Percentiles rank a stretch among this genome's conserved stretches.
phyloP scores from a whole-genome alignment of 2,797 vertebrate genomes.

The Channallabes apus region DNA sequence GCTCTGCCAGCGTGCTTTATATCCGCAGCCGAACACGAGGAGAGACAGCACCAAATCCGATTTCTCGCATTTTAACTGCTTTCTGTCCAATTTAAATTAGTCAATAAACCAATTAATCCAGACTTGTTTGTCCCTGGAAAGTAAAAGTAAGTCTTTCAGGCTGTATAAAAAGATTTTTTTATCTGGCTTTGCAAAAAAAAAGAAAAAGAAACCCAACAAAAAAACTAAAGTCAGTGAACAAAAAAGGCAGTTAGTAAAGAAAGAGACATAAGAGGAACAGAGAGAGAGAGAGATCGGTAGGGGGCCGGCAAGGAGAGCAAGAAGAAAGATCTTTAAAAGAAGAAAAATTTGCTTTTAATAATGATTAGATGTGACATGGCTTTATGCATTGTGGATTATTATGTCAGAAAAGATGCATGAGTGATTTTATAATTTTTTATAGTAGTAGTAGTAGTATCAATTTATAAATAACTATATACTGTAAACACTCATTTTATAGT shows the following conservation, averaged over 20 bases:
- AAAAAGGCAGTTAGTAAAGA: neutral
- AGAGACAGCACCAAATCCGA: slow-evolving; percentile 19
- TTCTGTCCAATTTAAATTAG: slow-evolving; percentile 32
- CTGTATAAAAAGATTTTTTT: slow-evolving; percentile 12
- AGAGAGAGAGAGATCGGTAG: neutral
- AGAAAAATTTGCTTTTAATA: neutral
- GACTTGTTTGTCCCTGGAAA: slow-evolving; percentile 24
- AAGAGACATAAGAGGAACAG: neutral
- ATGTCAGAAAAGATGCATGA: neutral
- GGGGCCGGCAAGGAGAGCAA: neutral
- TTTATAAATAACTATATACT: no score
- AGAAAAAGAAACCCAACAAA: no score
- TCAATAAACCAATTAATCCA: slow-evolving; percentile 40
- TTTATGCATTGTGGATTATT: neutral
- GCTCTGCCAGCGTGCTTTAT: slow-evolving; percentile 16
- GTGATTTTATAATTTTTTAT: neutral
- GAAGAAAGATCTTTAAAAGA: neutral
- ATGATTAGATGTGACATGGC: neutral
- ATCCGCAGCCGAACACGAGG: neutral
- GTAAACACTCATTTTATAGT: no score
- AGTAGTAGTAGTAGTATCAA: no score
- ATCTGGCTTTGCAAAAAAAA: slow-evolving; percentile 10
- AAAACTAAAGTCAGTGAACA: neutral
- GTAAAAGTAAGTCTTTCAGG: slow-evolving; percentile 22
- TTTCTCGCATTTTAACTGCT: slow-evolving; percentile 18